Base-by-base conservation (phyloP, 2,888 invertebrate genomes). In the Lochmaea crataegi region DNA sequence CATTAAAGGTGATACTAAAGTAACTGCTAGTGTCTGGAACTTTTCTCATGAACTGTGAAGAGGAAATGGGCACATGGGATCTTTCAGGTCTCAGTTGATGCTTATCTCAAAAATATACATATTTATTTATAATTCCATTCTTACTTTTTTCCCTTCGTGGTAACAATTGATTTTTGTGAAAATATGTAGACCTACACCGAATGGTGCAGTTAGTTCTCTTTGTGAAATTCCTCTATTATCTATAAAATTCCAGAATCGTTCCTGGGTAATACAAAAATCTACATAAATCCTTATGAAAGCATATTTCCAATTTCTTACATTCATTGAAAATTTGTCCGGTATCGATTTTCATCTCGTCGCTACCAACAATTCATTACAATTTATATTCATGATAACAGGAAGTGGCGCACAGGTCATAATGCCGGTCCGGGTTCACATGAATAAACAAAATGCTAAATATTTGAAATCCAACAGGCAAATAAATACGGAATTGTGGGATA, bases 381-480 rank as follows among this genome's bases (percentile, higher is more conserved):
- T 68, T 68, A 53, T 63, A 70, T 73, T 57, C 70, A 61, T 57
- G 56, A 70, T 66, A 57, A 63, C 41, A 64, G 56, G 63, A 48
- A 61, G 48, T 26, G 70, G 26, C 70, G 57, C 64, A 66, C 42
- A 61, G 63, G 67, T 70, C 67, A 73, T 73, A 70, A 73, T 70
- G 42, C 48, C 11, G 56, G 67, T 70, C 16, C 70, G 67, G 61
- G 67, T 45, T 58, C 67, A 32, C 73, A 64, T 73, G 66, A 73
- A 73, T 73, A 73, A 73, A 70, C 66, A 73, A 73, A 70, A 57
- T 63, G 67, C 51, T 73, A 57, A 73, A 73, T 73, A 70, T 73
- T 73, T 70, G 70, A 73, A 73, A 32, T 41, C 38, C 67, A 64
- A 66, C 70, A 56, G n/a, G 66, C 67, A 67, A 73, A 67, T 70